phyloP scores from a whole-genome alignment of 2,797 vertebrate species.

The Cheirogaleus major region DNA sequence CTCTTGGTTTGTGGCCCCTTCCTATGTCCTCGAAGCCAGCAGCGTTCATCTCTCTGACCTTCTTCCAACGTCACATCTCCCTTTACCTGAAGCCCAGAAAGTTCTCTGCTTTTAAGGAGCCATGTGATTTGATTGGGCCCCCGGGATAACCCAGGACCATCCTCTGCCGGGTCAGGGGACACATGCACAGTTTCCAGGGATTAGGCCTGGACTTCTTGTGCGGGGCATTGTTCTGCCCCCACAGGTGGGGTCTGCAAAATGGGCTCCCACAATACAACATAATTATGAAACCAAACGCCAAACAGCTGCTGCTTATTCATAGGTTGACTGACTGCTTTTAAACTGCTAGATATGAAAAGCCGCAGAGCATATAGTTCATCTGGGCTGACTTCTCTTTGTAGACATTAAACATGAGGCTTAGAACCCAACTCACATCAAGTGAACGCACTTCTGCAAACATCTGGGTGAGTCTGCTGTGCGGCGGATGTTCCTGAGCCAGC shows the following conservation, averaged over 20 bases:
- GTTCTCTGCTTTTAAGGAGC: neutral
- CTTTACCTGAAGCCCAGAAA: neutral
- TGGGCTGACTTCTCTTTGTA: rapidly evolving
- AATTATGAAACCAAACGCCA: too few species aligned
- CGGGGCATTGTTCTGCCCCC: rapidly evolving
- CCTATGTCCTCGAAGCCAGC: neutral
- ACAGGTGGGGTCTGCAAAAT: neutral
- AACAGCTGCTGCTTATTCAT: rapidly evolving
- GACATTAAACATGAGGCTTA: rapidly evolving
- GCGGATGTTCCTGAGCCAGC: rapidly evolving
- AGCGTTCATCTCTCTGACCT: rapidly evolving
- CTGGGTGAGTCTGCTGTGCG: rapidly evolving
- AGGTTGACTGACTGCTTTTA: neutral
- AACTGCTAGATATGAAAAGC: neutral
- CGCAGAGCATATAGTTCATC: rapidly evolving
- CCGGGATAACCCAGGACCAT: rapidly evolving
- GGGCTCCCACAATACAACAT: rapidly evolving
- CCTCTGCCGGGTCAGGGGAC: neutral
- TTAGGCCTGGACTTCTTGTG: neutral
- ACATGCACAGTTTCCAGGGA: neutral
- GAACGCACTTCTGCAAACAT: rapidly evolving
- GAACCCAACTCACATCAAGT: rapidly evolving
- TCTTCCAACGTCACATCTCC: neutral
- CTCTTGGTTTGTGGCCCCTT: neutral
- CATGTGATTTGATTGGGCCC: rapidly evolving